phyloP scores from a whole-genome alignment of 2,888 invertebrate genomes.

The Vesta saturnalis region DNA sequence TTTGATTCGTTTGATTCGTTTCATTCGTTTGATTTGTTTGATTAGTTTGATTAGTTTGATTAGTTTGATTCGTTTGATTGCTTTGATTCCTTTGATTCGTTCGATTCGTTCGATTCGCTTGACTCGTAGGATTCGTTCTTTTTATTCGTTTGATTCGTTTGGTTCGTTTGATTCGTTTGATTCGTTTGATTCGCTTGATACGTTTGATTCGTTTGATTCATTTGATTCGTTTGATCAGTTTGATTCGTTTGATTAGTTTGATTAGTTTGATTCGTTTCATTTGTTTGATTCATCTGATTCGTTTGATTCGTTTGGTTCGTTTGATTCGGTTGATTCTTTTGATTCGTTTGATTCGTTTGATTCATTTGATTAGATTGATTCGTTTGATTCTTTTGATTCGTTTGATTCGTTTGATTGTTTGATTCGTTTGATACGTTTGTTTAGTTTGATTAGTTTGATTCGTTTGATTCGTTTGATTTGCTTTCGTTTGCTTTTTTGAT shows the following conservation, averaged over 20 bases:
- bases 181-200: background rate
- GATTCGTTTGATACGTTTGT: no score
- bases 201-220: background rate
- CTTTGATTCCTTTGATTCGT: background rate
- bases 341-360: no score
- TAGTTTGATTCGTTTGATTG: background rate
- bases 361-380: no score
- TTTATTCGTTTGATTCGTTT: background rate
- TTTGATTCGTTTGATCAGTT: background rate
- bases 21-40: background rate
- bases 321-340: background rate
- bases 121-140: background rate
- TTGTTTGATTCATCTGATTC: background rate
- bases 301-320: background rate
- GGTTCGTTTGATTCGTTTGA: background rate
- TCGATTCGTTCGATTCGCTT: background rate
- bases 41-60: background rate
- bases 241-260: background rate
- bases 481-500: no score
- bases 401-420: no score
- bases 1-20: background rate
- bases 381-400: no score
- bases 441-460: no score
- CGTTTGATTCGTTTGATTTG: no score
- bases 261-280: background rate